A percentile compares a stretch with the other conserved stretches of the same genome.
phyloP scores from a whole-genome alignment of 2,888 invertebrate genomes.

The Amblyjoppa proteus region DNA sequence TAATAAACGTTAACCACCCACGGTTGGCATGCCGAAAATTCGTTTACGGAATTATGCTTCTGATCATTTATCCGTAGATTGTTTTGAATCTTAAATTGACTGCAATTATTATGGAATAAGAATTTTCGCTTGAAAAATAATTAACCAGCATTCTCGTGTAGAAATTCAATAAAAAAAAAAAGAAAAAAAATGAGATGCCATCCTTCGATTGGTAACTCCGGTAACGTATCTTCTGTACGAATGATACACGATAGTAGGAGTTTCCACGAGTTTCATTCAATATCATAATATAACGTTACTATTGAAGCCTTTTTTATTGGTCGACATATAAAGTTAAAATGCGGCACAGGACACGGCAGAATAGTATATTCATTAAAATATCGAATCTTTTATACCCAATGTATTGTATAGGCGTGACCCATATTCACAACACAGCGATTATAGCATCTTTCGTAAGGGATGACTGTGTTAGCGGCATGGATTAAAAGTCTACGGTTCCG shows the following conservation, averaged over 20 bases:
- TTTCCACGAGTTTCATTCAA: not conserved
- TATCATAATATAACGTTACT: not conserved
- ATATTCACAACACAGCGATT: not conserved
- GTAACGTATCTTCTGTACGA: not conserved
- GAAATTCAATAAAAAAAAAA: not conserved
- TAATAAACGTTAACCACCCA: slow-evolving; percentile 23
- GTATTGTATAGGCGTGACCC: not conserved
- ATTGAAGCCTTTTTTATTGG: not conserved
- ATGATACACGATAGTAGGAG: not conserved
- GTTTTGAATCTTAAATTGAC: not conserved
- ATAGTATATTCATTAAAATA: not conserved
- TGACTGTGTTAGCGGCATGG: not conserved
- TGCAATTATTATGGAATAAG: not conserved
- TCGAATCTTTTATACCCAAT: not conserved
- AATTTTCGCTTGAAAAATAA: too few species aligned
- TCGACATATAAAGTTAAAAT: not conserved
- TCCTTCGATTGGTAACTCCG: not conserved
- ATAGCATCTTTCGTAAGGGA: not conserved
- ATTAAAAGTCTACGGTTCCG: slow-evolving; percentile 1
- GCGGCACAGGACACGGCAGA: not conserved
- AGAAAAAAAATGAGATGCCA: not conserved
- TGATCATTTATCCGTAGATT: not conserved
- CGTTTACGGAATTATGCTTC: slow-evolving; percentile 5
- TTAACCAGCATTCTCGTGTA: too few species aligned
- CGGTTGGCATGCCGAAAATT: slow-evolving; percentile 6